Base-by-base conservation (phyloP, 1,140 invertebrate genomes). In the Papilio polyxenes region DNA sequence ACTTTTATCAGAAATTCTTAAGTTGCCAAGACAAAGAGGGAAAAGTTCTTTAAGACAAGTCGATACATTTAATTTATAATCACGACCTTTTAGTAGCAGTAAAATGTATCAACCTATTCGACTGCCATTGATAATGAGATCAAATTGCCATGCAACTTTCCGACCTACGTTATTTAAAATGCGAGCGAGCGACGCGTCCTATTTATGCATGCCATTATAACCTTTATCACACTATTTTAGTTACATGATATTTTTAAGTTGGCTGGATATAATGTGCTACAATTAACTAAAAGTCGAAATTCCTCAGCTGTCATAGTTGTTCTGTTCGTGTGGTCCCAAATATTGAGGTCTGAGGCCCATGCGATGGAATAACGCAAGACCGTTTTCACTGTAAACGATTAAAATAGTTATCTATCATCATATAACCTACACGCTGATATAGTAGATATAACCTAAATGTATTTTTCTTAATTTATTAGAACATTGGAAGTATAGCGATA, bases 291-390 rank as follows among this genome's bases (percentile, higher is more conserved):
- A 15, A 23, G 59, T 80, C 40, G 78, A 74, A 84, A 81, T 84
- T 85, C 85, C 88, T 89, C 88, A 89, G 88, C 88, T 89, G 77
- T 89, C 88, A 77, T 87, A 89, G 59, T 84, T 86, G 81, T 87
- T 86, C 79, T 89, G 88, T 65, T 89, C 88, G 65, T 88, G 88
- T 65, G 86, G 84, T 81, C 87, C 87, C 84, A 88, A 85, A 79
- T 88, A 89, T 59, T 89, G 88, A 83, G 87, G 88, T 75, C 88
- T 83, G 56, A 89, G 79, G 11, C 88, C 88, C 88, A 89, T 89
- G 75, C 88, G 88, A 78, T 89, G 88, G 75, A 89, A 89, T 75
- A 89, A 84, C 49, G 88, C 88, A 81, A 89, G 75, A 80, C 88
- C 86, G 81, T 89, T 89, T 87, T 89, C 88, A 75, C 88, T 89